Evolutionary conservation across 2,113 vertebrate genomes (phyloP), one percentile per base, ranked within the genome.

Genomic region (Chaenogobius annularis): DNA sequence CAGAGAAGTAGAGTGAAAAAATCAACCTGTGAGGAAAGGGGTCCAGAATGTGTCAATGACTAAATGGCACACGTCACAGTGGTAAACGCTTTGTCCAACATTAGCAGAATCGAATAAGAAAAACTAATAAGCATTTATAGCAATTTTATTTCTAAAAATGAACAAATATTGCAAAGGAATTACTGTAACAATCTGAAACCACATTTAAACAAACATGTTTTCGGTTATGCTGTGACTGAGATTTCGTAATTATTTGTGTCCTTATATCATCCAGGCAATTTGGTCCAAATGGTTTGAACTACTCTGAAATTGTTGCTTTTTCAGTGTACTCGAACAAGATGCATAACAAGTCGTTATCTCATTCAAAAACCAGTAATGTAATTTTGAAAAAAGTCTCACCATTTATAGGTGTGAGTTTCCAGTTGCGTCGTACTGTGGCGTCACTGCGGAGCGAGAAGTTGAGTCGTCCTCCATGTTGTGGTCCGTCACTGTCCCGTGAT

Each of bases 371-470:
- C 20, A 56, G 20, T 22, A 23, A 10, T 56, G 20, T 10, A 56
- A 14, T 17, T 50, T 50, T 23, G 4, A 58, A 58, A 26, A 23
- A 17, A 47, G 23, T 19, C 86, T 65, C 79, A 95, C 95, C 95
- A 19, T 96, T 95, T 35, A 95, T 91, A 10, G 93, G 87, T 0
- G 90, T 93, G 50, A 96, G 88, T 63, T 88, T 95, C 95, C 95
- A 96, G 69, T 95, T 95, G 26, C 92, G 85, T 13, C 87, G 89
- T 52, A 95, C 91, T 0, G 89, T 91, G 31, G 91, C 91, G 3
- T 95, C 92, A 10, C 93, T 90, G 17, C 92, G 92, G 7, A 95
- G 91, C 0, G 92, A 90, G 86, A 96, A 95, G 73, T 90, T 93
- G 40, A 95, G 94, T 4, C 92, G 86, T 10, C 91, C 85, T 0